Evolutionary conservation across 2,113 vertebrate species (phyloP).

Genomic region (Cavia porcellus): DNA sequence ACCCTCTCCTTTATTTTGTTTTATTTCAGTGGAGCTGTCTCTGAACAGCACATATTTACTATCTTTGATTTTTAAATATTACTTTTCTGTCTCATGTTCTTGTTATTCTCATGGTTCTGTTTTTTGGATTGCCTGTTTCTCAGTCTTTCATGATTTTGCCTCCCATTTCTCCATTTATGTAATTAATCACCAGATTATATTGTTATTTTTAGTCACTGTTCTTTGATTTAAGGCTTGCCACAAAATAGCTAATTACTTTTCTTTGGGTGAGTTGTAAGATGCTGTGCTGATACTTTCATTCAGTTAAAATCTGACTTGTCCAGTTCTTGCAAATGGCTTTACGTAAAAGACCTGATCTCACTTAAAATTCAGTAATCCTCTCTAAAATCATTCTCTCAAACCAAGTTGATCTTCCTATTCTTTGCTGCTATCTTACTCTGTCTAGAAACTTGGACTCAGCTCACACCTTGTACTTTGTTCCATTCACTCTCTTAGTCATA

Average conservation of each 20-base stretch:
- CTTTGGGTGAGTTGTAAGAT: background rate
- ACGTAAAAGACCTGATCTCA: background rate
- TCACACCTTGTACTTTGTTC: background rate
- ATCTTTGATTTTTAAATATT: background rate
- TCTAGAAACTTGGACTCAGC: background rate
- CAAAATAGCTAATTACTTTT: background rate
- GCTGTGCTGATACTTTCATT: background rate
- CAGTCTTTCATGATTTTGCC: background rate
- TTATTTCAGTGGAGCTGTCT: slow-evolving; percentile 23
- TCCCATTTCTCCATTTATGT: background rate
- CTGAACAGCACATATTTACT: background rate
- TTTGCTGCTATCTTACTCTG: background rate
- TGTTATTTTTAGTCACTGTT: background rate
- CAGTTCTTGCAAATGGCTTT: slow-evolving; percentile 22
- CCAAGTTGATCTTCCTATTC: background rate
- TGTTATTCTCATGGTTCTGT: background rate
- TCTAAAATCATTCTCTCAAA: slow-evolving; percentile 34
- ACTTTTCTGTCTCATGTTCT: background rate
- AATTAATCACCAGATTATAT: background rate
- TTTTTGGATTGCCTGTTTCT: background rate
- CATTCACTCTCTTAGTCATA: background rate
- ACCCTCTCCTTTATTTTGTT: background rate
- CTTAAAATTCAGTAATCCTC: background rate
- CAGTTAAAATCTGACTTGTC: background rate
- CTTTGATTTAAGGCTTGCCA: background rate